Evolutionary conservation across 2,797 vertebrate genomes (phyloP).

Genomic region (Heteromormyrus szaboi): DNA sequence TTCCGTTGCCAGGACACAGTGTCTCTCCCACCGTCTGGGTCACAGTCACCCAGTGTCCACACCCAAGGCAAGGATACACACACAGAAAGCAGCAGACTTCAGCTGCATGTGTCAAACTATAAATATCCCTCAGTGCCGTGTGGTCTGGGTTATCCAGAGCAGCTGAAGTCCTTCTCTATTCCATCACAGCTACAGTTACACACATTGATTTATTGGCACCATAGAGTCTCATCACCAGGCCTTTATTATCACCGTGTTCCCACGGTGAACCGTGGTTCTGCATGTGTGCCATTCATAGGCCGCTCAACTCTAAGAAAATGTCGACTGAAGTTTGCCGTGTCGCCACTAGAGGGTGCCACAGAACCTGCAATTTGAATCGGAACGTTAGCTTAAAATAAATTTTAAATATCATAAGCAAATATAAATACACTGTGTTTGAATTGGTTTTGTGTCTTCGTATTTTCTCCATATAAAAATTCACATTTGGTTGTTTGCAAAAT

Average conservation of each 20-base stretch:
- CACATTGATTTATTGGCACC: not conserved
- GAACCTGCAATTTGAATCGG: not conserved
- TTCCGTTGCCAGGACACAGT: not conserved
- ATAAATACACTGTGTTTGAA: not conserved
- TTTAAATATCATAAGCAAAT: not conserved
- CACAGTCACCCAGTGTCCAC: not conserved
- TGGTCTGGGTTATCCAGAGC: slow-evolving; percentile 45
- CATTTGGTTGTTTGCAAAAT: not conserved
- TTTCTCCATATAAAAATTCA: not conserved
- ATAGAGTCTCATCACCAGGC: not conserved
- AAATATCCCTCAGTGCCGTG: slow-evolving; percentile 54
- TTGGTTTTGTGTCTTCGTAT: not conserved
- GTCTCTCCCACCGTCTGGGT: not conserved
- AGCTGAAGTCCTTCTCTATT: slow-evolving; percentile 36
- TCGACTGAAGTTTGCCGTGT: not conserved
- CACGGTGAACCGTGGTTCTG: not conserved
- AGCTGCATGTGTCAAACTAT: slow-evolving; percentile 37
- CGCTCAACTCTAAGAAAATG: not conserved
- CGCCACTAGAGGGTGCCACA: slow-evolving; percentile 10
- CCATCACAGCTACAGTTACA: not conserved
- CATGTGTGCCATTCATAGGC: not conserved
- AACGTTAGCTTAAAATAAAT: not conserved
- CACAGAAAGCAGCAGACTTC: slow-evolving; percentile 23
- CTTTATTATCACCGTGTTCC: not conserved
- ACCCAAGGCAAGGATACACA: not conserved